Conservation (phyloP, 2,888 invertebrate genomes). For the Achlya flavicornis region DNA sequence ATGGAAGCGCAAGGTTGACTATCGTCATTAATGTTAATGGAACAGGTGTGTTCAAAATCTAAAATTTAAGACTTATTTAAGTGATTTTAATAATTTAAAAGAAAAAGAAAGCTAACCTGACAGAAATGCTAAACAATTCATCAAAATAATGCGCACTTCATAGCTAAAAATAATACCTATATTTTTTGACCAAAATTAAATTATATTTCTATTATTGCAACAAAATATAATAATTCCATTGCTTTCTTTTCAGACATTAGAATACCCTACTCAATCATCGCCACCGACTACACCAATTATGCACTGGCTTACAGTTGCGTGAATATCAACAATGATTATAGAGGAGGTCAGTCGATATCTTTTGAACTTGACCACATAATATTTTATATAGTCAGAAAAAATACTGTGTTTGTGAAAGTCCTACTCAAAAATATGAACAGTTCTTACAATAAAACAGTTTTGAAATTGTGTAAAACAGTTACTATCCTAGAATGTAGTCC, state of each 20-base stretch:
- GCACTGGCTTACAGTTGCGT: conserved; percentile 85
- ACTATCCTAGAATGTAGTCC: too few species aligned
- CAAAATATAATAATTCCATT: too few species aligned
- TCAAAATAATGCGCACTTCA: too few species aligned
- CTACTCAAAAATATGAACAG: too few species aligned
- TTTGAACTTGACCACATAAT: too few species aligned
- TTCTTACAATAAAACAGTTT: too few species aligned
- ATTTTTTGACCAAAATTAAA: not conserved
- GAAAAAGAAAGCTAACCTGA: too few species aligned
- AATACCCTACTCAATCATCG: conserved; percentile 81
- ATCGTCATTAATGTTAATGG: conserved; percentile 43
- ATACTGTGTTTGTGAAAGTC: too few species aligned
- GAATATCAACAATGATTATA: conserved; percentile 45
- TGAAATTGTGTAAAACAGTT: not conserved
- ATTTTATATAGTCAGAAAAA: too few species aligned
- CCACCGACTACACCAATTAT: conserved; percentile 83
- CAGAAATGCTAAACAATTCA: too few species aligned
- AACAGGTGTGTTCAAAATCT: conserved; percentile 32
- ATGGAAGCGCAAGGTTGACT: conserved; percentile 30
- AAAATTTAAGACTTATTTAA: not conserved
- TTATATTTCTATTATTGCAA: too few species aligned
- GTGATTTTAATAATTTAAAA: too few species aligned
- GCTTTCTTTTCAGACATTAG: conserved; percentile 30
- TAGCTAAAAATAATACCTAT: not conserved
- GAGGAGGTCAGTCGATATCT: conserved; percentile 35